These are phyloP conservation scores for Myodes glareolus DNA, from an alignment of 2,113 vertebrate species.

Conservation along the genomic window DNA sequence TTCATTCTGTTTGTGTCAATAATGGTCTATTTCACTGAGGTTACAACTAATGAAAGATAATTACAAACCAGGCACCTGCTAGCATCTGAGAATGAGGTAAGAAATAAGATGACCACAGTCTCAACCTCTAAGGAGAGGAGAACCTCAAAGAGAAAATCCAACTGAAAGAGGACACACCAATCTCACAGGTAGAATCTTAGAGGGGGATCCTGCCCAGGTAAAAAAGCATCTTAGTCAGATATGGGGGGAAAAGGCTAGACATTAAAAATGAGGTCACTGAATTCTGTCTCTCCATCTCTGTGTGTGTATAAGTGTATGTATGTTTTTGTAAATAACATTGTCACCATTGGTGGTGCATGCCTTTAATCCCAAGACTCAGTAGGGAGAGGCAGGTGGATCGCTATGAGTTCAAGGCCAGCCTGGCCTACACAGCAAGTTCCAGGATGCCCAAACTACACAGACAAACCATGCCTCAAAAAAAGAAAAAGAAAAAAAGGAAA, in stretches of 20 bases:
- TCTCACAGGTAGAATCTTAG: not conserved
- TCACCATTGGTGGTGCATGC: not conserved
- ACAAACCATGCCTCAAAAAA: not conserved
- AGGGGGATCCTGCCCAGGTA: not conserved
- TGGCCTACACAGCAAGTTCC: not conserved
- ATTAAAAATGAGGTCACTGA: not conserved
- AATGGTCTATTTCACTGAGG: not conserved
- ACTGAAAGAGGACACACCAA: not conserved
- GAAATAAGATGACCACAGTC: not conserved
- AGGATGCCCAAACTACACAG: not conserved
- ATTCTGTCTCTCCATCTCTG: not conserved
- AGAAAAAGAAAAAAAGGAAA: too few relatives aligned
- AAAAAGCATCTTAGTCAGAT: not conserved
- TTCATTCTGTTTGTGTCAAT: slow-evolving; percentile 1
- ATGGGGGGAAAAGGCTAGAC: not conserved
- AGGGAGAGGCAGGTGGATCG: not conserved
- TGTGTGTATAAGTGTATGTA: not conserved
- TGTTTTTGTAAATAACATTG: slow-evolving; percentile 12
- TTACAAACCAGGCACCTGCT: not conserved
- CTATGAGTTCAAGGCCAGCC: not conserved
- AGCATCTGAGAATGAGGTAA: not conserved
- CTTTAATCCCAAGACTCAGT: not conserved
- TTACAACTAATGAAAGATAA: slow-evolving; percentile 41
- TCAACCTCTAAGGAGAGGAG: not conserved
- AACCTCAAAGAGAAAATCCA: not conserved